A percentile compares a stretch with the other conserved stretches of the same genome.
Conservation (phyloP, 2,113 vertebrate genomes). For the Anthoscopus minutus region DNA sequence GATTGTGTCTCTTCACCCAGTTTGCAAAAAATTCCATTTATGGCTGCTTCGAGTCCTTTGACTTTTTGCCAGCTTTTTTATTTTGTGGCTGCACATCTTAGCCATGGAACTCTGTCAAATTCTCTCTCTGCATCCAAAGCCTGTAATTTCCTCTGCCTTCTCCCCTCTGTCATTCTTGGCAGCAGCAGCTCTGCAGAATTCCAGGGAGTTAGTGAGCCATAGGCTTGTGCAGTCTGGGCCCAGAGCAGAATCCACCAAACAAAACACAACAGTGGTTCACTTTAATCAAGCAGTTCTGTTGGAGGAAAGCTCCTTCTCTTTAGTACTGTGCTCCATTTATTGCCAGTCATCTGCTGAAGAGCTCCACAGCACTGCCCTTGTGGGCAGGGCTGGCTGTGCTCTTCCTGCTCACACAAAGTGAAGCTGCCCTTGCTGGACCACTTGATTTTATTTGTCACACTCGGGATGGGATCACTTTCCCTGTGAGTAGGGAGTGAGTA, state of each 20-base stretch:
- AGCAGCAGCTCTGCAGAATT: constrained; percentile 17
- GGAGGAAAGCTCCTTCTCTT: background rate
- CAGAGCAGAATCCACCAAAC: constrained; percentile 1
- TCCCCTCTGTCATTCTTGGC: constrained; percentile 61
- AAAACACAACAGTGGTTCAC: constrained; percentile 3
- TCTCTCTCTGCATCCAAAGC: constrained; percentile 18
- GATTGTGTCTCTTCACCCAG: background rate
- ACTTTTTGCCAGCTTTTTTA: constrained; percentile 42
- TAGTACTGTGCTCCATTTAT: background rate
- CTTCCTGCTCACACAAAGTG: background rate
- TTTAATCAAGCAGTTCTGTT: background rate
- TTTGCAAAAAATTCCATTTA: constrained; percentile 61
- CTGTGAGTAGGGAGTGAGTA: background rate
- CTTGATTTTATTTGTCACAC: background rate
- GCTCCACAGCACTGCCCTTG: background rate
- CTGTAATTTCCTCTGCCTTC: constrained; percentile 62
- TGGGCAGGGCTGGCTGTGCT: background rate
- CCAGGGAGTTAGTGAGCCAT: constrained; percentile 21
- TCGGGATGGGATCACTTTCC: background rate
- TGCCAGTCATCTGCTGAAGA: background rate
- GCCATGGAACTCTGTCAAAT: constrained; percentile 25
- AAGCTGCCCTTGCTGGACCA: background rate
- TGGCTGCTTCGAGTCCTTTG: constrained; percentile 19
- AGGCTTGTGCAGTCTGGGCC: constrained; percentile 6
- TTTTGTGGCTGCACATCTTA: constrained; percentile 36